A percentile compares a stretch with the other conserved stretches of the same genome.
phyloP scores from a whole-genome alignment of 2,797 vertebrate genomes.

The Ctenopoma kingsleyae region DNA sequence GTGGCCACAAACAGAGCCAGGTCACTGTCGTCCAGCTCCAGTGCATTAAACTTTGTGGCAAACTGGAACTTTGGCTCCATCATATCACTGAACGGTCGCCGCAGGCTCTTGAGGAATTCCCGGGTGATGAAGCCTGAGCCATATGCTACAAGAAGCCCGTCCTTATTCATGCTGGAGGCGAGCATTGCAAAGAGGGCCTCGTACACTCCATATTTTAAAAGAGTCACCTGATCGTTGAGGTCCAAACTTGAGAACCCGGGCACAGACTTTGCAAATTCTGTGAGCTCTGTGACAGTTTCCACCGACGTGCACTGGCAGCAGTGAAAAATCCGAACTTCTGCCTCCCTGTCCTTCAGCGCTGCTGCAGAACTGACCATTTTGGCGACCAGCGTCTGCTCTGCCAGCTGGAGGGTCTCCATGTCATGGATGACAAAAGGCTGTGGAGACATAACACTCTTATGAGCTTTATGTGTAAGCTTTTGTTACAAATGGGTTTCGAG shows the following conservation, averaged over 20 bases:
- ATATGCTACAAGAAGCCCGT: slow-evolving; percentile 93
- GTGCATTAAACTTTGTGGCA: slow-evolving; percentile 95
- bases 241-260: slow-evolving; percentile 92
- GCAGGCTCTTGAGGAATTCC: slow-evolving; percentile 95
- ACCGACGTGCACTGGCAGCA: slow-evolving; percentile 96
- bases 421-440: slow-evolving; percentile 97
- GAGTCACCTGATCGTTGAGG: slow-evolving; percentile 96
- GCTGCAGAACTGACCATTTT: slow-evolving; percentile 88
- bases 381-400: slow-evolving; percentile 92
- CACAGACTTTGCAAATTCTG: slow-evolving; percentile 96
- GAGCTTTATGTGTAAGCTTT: not conserved
- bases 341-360: slow-evolving; percentile 90
- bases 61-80: slow-evolving; percentile 99
- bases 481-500: not conserved
- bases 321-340: slow-evolving; percentile 94
- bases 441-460: slow-evolving; percentile 3
- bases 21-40: slow-evolving; percentile 96
- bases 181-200: slow-evolving; percentile 97
- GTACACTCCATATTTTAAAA: slow-evolving; percentile 95
- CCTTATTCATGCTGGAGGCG: slow-evolving; percentile 98
- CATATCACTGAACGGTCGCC: slow-evolving; percentile 96
- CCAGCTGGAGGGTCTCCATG: slow-evolving; percentile 95
- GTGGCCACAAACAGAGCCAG: slow-evolving; percentile 96
- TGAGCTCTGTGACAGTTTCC: slow-evolving; percentile 95
- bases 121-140: slow-evolving; percentile 95